A percentile compares a stretch with the other conserved stretches of the same genome.
These are phyloP conservation scores for Pipistrellus nathusii DNA, from an alignment of 2,797 vertebrate species.

Conservation along the genomic window DNA sequence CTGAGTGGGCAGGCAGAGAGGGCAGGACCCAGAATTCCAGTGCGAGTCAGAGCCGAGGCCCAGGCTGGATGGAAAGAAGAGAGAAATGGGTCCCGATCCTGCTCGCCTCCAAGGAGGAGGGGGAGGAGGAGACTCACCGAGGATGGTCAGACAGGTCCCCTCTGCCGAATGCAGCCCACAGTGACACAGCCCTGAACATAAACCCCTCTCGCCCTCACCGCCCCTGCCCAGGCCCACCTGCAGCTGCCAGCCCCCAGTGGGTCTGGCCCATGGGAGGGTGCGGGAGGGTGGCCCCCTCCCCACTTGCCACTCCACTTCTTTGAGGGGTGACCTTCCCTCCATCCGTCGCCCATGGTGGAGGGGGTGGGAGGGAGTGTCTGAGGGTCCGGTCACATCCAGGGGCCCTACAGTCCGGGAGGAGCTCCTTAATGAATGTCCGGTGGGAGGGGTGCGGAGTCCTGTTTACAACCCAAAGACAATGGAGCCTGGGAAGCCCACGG, in stretches of 20 bases:
- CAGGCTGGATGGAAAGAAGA: not conserved
- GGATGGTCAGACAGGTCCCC: not conserved
- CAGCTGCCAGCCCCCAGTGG: not conserved
- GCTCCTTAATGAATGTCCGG: not conserved
- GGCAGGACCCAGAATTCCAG: not conserved
- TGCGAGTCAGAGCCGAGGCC: not conserved
- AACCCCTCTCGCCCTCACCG: not conserved
- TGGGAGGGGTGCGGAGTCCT: not conserved
- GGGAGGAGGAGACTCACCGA: not conserved
- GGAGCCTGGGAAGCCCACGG: too few relatives aligned
- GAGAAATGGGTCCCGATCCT: not conserved
- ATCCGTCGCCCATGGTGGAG: not conserved
- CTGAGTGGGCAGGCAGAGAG: not conserved
- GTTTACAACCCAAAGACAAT: not conserved
- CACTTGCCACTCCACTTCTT: not conserved
- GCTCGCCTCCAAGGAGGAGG: not conserved
- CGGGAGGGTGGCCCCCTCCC: not conserved
- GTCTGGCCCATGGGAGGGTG: not conserved
- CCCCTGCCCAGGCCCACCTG: not conserved
- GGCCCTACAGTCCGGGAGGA: too few relatives aligned
- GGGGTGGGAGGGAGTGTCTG: not conserved
- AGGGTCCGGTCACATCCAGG: not conserved
- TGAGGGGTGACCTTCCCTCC: not conserved
- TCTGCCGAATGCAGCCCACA: not conserved
- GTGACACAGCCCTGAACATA: not conserved